A percentile compares a stretch with the other conserved stretches of the same genome.
These are phyloP conservation scores for Acleris literana DNA, from an alignment of 2,888 invertebrate species.

Conservation along the genomic window DNA sequence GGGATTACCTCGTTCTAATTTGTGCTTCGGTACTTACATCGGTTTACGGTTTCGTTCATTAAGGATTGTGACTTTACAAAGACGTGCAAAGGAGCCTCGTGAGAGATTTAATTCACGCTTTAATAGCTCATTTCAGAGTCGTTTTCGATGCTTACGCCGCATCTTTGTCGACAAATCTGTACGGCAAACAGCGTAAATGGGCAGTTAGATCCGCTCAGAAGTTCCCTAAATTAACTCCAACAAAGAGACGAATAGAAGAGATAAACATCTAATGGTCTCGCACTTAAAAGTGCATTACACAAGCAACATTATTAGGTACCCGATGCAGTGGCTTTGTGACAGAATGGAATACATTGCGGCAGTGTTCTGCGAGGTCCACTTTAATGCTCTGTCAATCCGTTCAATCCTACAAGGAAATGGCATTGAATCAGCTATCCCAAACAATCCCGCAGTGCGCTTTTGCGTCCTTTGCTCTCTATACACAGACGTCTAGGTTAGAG, in stretches of 20 bases:
- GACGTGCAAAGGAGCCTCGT: slow-evolving; percentile 2
- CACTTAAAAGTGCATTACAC: slow-evolving; percentile 31
- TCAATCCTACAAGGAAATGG: slow-evolving; percentile 34
- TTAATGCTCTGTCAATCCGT: slow-evolving; percentile 31
- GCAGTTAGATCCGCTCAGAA: slow-evolving; percentile 12
- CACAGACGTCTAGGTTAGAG: slow-evolving; percentile 11
- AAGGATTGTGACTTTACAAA: slow-evolving; percentile 8
- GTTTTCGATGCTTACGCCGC: slow-evolving; percentile 4
- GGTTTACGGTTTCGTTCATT: slow-evolving; percentile 20
- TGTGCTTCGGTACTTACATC: slow-evolving; percentile 10
- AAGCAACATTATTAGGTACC: slow-evolving; percentile 20
- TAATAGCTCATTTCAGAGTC: slow-evolving; percentile 10
- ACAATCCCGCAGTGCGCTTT: slow-evolving; percentile 17
- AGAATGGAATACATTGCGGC: slow-evolving; percentile 10
- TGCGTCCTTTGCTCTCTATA: slow-evolving; percentile 16
- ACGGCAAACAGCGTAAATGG: slow-evolving; percentile 1
- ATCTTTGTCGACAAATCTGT: slow-evolving; percentile 5
- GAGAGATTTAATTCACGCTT: slow-evolving; percentile 9
- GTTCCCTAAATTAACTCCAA: slow-evolving; percentile 24
- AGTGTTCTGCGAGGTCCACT: slow-evolving; percentile 19
- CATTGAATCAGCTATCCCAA: slow-evolving; percentile 30
- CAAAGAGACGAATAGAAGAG: slow-evolving; percentile 22
- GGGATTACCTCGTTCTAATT: slow-evolving; percentile 28
- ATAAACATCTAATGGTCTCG: slow-evolving; percentile 21
- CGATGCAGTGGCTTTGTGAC: slow-evolving; percentile 3